Conservation (phyloP, 2,888 invertebrate species). For the Chelonus formosanus region DNA sequence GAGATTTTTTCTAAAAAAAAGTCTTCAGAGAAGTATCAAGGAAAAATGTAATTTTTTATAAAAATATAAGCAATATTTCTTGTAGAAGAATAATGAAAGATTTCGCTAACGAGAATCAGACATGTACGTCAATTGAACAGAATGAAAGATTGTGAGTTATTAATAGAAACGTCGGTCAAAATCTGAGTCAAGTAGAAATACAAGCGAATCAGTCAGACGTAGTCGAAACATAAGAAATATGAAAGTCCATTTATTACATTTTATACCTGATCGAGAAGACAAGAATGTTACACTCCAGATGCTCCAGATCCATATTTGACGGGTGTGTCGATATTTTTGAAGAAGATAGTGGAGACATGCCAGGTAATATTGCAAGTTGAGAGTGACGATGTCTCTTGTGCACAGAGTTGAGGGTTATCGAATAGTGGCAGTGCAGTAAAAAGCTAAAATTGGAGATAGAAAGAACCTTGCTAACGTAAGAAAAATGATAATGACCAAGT, state of each 20-base stretch:
- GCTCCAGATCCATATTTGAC: constrained; percentile 57
- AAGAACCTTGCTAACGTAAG: constrained; percentile 36
- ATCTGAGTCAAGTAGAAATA: constrained; percentile 8
- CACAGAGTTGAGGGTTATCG: constrained; percentile 29
- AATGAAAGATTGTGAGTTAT: too few species aligned
- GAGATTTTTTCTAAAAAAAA: too few species aligned
- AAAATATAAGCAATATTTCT: too few species aligned
- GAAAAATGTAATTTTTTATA: too few species aligned
- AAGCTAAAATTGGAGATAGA: constrained; percentile 6
- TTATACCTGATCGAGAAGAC: constrained; percentile 16
- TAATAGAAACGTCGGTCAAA: constrained; percentile 39
- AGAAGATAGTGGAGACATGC: constrained; percentile 41
- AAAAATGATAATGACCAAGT: constrained; percentile 44
- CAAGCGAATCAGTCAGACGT: constrained; percentile 26
- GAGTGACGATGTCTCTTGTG: constrained; percentile 6
- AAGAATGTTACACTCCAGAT: constrained; percentile 47
- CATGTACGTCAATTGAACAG: background rate
- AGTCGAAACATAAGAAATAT: constrained; percentile 22
- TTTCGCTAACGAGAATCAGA: background rate
- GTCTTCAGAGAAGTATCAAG: too few species aligned
- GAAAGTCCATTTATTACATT: background rate
- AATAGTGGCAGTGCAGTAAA: constrained; percentile 25
- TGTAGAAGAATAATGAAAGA: background rate
- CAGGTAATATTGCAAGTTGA: constrained; percentile 47
- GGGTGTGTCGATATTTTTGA: constrained; percentile 57